phyloP scores from a whole-genome alignment of 1,140 invertebrate species.

The Pseudomyrmex concolor region DNA sequence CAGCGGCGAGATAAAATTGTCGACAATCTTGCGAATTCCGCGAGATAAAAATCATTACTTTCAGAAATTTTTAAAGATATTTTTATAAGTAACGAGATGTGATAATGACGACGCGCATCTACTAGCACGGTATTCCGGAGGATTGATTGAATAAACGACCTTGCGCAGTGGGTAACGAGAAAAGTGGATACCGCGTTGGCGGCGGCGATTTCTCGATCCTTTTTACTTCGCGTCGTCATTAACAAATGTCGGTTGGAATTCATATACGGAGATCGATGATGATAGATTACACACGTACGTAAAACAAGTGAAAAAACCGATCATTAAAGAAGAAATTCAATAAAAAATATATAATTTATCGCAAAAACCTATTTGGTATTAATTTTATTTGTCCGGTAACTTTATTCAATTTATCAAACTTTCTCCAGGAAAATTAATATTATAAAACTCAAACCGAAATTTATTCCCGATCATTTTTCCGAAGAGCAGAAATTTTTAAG shows the following conservation, averaged over 20 bases:
- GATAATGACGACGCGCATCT: slow-evolving; percentile 1
- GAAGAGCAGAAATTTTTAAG: not conserved
- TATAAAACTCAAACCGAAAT: not conserved
- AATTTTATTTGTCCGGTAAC: not conserved
- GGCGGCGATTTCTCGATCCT: slow-evolving; percentile 12
- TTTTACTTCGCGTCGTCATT: slow-evolving; percentile 51
- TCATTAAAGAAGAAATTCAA: slow-evolving; percentile 2
- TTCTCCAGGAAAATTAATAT: not conserved
- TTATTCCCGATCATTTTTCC: not conserved
- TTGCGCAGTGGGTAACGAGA: slow-evolving; percentile 27
- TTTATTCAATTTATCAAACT: not conserved
- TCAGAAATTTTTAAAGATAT: not conserved
- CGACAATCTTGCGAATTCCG: too few species aligned
- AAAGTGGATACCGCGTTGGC: slow-evolving; percentile 1
- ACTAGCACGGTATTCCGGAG: not conserved
- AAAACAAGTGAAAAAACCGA: not conserved
- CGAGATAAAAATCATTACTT: too few species aligned
- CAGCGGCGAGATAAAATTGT: too few species aligned
- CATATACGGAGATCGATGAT: slow-evolving; percentile 37
- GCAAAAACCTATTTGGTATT: not conserved
- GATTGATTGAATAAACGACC: slow-evolving; percentile 47
- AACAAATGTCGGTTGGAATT: slow-evolving; percentile 32
- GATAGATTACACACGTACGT: slow-evolving; percentile 18
- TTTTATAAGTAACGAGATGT: slow-evolving; percentile 5
- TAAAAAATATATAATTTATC: not conserved